Base-by-base conservation (phyloP, 2,797 vertebrate species). In the Syndactyla subalaris region DNA sequence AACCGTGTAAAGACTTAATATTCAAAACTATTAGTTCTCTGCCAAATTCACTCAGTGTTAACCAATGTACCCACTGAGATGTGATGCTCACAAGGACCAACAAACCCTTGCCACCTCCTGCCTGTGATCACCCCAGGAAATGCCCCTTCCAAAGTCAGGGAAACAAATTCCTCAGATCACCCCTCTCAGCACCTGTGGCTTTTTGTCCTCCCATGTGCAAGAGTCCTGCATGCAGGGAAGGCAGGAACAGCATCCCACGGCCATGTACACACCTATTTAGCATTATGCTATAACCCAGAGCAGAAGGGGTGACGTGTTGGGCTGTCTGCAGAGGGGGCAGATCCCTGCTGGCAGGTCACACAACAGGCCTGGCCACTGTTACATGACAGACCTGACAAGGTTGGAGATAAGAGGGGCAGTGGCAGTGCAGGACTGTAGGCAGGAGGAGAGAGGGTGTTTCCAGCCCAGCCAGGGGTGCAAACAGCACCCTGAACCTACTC, bases 61-160 rank as follows among this genome's bases (percentile, higher is more conserved):
- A 43, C 8, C 58, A 63, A 36, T 3, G 6, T 32, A 71, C 19
- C 10, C 38, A 13, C 41, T 49, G 52, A 14, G 11, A 11, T 22
- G 18, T 12, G 41, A 34, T n/a, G 22, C 48, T 91, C n/a, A 41
- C 38, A 38, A 45, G 46, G 24, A 68, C 23, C 17, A 54, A 17
- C 0, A 16, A 16, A 45, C 10, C 9, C 5, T 39, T 76, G 43
- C 18, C 51, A 48, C 14, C 13, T 86, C 27, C 59, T 78, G 10
- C 9, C 7, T 77, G 34, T 14, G 23, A 52, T 51, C 21, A 27
- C 2, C 6, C 18, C 52, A 84, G 45, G 45, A 93, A 89, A 67
- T 22, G 0, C 7, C 10, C 26, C 41, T 71, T 82, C 45, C 12
- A 36, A 63, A 68, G 23, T 18, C 1, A 0, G 48, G 13, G 13